Conservation (phyloP, 2,888 invertebrate species). For the Mesoligia furuncula region DNA sequence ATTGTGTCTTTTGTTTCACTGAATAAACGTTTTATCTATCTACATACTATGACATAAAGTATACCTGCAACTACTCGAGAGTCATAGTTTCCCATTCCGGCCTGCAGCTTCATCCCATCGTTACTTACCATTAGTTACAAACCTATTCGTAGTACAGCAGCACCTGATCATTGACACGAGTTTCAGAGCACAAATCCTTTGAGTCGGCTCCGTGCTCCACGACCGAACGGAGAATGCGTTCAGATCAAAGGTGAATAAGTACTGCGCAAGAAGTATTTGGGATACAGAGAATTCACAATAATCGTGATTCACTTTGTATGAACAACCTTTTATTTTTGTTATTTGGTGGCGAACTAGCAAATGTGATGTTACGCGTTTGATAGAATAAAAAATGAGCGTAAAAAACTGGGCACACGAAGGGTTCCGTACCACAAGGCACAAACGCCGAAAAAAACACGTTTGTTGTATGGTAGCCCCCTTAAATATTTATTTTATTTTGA, state of each 20-base stretch:
- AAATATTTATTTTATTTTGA: too few species aligned
- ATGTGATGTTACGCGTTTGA: not conserved
- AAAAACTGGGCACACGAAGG: too few species aligned
- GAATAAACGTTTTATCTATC: too few species aligned
- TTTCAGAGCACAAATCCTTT: slow-evolving; percentile 11
- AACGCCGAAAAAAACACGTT: too few species aligned
- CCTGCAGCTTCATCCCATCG: not conserved
- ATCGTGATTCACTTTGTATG: not conserved
- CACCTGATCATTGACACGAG: slow-evolving; percentile 8
- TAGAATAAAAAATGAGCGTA: not conserved
- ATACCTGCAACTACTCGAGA: not conserved
- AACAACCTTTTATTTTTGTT: not conserved
- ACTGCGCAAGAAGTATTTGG: not conserved
- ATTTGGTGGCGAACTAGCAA: not conserved
- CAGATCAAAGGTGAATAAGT: slow-evolving; percentile 10
- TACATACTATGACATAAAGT: too few species aligned
- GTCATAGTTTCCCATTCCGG: not conserved
- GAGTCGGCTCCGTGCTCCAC: slow-evolving; percentile 2
- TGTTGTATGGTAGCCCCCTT: too few species aligned
- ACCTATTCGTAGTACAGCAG: not conserved
- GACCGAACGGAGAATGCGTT: not conserved
- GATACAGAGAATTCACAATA: not conserved
- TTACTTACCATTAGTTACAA: not conserved
- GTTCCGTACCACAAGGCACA: too few species aligned
- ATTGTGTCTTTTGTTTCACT: too few species aligned